A percentile compares a stretch with the other conserved stretches of the same genome.
These are phyloP conservation scores for Hippasteria phrygiana DNA, from an alignment of 53 echinoderm and acorn worm genomes.

Conservation along the genomic window DNA sequence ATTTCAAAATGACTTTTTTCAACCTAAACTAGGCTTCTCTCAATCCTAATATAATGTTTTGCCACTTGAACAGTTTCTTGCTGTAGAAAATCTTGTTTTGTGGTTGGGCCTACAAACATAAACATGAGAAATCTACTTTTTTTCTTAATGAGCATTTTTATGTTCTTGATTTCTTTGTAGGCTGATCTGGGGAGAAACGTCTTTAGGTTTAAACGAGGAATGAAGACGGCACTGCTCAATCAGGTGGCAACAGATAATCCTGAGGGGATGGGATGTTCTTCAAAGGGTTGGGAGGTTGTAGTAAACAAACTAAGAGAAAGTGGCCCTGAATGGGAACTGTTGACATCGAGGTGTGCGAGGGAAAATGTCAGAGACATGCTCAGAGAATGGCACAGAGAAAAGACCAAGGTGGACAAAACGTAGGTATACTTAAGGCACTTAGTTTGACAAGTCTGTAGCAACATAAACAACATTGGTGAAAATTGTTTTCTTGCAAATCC, in stretches of 20 bases:
- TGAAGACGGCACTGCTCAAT: neutral
- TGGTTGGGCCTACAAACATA: no score
- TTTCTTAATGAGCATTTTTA: neutral
- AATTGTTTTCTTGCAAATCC: no score
- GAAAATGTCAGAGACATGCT: conserved; percentile 28
- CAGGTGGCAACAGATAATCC: conserved; percentile 15
- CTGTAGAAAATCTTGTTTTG: no score
- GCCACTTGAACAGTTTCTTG: no score
- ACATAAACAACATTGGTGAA: no score
- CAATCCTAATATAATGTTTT: no score
- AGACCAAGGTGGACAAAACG: conserved; percentile 11
- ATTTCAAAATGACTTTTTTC: no score
- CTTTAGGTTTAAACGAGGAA: neutral
- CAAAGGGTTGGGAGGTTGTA: neutral
- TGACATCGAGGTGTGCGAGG: conserved; percentile 11
- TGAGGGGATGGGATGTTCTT: conserved; percentile 4
- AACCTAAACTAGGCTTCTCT: no score
- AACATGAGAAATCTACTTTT: no score
- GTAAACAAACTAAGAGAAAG: conserved; percentile 2
- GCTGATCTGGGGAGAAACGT: conserved; percentile 3
- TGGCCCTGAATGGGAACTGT: neutral
- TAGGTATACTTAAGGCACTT: neutral
- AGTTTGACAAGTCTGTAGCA: no score
- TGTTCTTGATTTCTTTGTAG: conserved; percentile 8
- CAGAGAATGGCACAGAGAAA: neutral